Base-by-base conservation (phyloP, 2,113 vertebrate species). In the Scytalopus superciliaris region DNA sequence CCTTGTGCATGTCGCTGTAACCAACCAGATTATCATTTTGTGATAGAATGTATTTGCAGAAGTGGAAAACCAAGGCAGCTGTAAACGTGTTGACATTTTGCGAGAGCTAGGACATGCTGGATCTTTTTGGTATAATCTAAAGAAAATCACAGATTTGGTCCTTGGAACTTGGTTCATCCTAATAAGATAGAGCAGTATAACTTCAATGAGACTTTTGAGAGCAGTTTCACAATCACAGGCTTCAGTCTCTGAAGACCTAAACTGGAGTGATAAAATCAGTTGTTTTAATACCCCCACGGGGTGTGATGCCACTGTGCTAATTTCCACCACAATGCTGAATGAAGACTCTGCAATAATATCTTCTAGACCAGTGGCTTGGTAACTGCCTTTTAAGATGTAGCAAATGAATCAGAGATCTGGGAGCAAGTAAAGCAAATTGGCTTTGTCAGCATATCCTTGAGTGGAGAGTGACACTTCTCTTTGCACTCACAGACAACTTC, bases 251-350 rank as follows among this genome's bases (percentile, higher is more conserved):
- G 83, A 94, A 92, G 95, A 85, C 87, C 87, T 92, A 89, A 95
- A 85, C 63, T 67, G 66, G 90, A 90, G 91, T 18, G 44, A 91
- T 90, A 78, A 94, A 95, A 97, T 80, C 42, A 94, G 83, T 86
- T 96, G 77, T 94, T 94, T 83, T 96, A 94, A 95, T 95, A 70
- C 93, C 84, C 88, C 90, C 86, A 93, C 64, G 91, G 86, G 66
- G 93, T 95, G 74, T 89, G 89, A 95, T 96, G 85, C 57, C 1
- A 1, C 87, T 94, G 94, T 94, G 87, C 63, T 96, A 96, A 95
- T 93, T 94, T 92, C 53, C 40, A 68, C 94, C 91, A 93, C 83
- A 94, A 72, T 24, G 33, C 80, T 60, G 81, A 76, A 91, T 60
- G 81, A 76, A 91, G 76, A 90, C 66, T 82, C 78, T 74, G 44